A percentile compares a stretch with the other conserved stretches of the same genome.
Conservation (phyloP, 2,888 invertebrate genomes). For the Lissonota sp. region DNA sequence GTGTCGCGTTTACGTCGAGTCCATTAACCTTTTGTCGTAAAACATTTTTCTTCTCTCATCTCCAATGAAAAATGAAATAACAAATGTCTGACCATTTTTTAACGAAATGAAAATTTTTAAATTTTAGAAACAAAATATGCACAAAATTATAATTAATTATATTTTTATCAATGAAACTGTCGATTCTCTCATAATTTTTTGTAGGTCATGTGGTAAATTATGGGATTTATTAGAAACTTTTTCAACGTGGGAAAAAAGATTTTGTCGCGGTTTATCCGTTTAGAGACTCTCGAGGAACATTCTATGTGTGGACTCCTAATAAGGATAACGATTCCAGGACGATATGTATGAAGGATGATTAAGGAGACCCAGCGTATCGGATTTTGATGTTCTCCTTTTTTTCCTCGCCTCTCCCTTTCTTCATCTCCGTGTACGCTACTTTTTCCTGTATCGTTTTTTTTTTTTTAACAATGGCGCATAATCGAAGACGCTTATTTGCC, state of each 20-base stretch:
- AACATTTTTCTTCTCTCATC: background rate
- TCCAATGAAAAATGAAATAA: background rate
- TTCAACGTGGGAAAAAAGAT: conserved; percentile 40
- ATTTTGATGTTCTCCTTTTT: conserved; percentile 56
- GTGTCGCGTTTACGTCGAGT: conserved; percentile 32
- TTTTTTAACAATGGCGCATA: conserved; percentile 41
- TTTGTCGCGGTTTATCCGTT: conserved; percentile 63
- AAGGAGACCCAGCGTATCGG: conserved; percentile 65
- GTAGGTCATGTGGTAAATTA: background rate
- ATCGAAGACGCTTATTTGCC: conserved; percentile 47
- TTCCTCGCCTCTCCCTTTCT: conserved; percentile 20
- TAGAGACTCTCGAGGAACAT: conserved; percentile 38
- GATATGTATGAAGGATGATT: conserved; percentile 61
- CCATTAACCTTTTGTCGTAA: conserved; percentile 40
- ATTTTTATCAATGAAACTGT: too few species aligned
- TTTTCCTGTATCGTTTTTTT: conserved; percentile 15
- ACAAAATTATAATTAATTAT: too few species aligned
- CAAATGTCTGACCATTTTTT: background rate
- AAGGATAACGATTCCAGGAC: conserved; percentile 67
- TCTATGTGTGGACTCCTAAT: conserved; percentile 53
- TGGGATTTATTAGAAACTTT: background rate
- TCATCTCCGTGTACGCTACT: conserved; percentile 1
- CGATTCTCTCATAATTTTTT: background rate
- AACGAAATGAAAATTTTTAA: background rate
- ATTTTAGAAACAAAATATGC: background rate